Percentiles rank a stretch among this genome's conserved stretches.
Conservation (phyloP, 2,888 invertebrate species). For the Amiota communis region DNA sequence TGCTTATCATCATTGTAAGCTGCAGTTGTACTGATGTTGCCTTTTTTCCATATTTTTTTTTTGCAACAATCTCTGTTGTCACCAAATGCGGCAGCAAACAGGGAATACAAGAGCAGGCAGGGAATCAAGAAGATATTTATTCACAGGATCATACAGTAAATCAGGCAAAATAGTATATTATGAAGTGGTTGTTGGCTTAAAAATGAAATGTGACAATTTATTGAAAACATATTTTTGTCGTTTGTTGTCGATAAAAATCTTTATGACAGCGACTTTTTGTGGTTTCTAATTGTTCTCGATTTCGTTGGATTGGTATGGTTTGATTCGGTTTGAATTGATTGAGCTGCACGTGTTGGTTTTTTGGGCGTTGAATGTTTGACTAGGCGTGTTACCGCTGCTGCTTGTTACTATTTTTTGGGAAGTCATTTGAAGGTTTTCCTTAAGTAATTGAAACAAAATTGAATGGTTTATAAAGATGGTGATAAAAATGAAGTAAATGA, state of each 20-base stretch:
- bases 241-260: constrained; percentile 29
- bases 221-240: constrained; percentile 54
- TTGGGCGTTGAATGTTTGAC: no score
- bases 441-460: no score
- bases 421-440: no score
- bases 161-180: no score
- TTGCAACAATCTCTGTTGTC: constrained; percentile 18
- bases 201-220: constrained; percentile 46
- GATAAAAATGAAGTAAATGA: no score
- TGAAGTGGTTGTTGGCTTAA: neutral
- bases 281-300: constrained; percentile 51
- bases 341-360: constrained; percentile 54
- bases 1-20: constrained; percentile 10
- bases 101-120: neutral
- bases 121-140: no score
- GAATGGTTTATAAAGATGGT: no score
- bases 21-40: constrained; percentile 2
- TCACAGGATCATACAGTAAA: no score
- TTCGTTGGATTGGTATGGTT: constrained; percentile 17
- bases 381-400: constrained; percentile 50
- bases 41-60: neutral
- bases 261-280: constrained; percentile 42
- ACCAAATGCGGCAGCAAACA: constrained; percentile 23
- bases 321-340: constrained; percentile 5
- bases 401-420: constrained; percentile 13